phyloP scores from a whole-genome alignment of 2,113 vertebrate genomes.

The Zosterops pallidus region DNA sequence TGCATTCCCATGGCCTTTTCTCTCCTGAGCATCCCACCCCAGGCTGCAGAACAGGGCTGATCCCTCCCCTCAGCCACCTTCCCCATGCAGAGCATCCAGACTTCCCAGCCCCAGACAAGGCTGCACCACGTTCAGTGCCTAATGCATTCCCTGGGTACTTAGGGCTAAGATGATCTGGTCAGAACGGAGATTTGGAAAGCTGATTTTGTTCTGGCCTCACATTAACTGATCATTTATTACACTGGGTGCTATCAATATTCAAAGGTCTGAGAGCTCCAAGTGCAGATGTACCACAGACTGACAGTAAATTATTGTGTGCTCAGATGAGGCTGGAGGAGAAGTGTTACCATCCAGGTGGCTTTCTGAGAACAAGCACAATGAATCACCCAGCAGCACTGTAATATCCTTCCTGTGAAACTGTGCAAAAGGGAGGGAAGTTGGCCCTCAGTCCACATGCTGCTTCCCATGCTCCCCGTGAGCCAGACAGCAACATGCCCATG shows the following conservation, averaged over 20 bases:
- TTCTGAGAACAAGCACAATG: background rate
- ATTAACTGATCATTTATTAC: background rate
- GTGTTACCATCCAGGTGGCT: background rate
- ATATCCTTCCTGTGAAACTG: background rate
- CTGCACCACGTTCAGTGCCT: background rate
- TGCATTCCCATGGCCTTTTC: background rate
- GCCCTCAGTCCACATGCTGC: background rate
- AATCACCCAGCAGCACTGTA: background rate
- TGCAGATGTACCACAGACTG: background rate
- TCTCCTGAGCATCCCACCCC: accelerated
- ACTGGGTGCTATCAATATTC: background rate
- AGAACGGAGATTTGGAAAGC: background rate
- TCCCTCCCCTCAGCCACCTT: background rate
- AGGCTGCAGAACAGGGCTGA: background rate
- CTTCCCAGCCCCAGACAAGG: background rate
- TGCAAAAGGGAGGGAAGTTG: background rate
- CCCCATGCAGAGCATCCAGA: accelerated
- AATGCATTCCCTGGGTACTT: background rate
- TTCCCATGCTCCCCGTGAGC: accelerated
- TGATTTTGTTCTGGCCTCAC: background rate
- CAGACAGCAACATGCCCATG: background rate
- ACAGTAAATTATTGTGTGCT: background rate
- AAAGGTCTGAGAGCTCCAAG: background rate
- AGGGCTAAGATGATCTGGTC: background rate
- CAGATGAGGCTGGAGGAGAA: background rate